Evolutionary conservation across 2,797 vertebrate species (phyloP).

Genomic region (Eulemur coronatus): DNA sequence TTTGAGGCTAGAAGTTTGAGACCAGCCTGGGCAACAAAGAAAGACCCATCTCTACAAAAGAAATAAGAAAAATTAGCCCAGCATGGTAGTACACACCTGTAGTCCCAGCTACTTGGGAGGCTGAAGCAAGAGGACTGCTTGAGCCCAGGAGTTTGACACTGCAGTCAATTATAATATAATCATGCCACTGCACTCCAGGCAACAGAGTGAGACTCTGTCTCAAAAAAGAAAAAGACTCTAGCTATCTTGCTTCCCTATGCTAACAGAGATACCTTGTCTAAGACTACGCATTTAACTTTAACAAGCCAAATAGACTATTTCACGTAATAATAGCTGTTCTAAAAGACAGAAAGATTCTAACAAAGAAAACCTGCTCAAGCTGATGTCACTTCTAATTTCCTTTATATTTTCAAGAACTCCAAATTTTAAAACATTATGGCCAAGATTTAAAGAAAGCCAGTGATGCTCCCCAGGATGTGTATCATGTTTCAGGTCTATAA

Average conservation of each 20-base stretch:
- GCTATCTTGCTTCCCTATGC: not conserved
- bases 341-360: not conserved
- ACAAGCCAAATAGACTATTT: not conserved
- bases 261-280: not conserved
- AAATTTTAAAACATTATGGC: not conserved
- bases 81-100: not conserved
- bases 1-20: not conserved
- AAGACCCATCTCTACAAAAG: not conserved
- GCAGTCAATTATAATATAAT: not conserved
- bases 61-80: not conserved
- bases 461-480: accelerated
- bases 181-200: not conserved
- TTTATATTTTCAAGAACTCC: not conserved
- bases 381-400: not conserved
- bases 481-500: accelerated
- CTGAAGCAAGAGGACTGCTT: not conserved
- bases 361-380: not conserved
- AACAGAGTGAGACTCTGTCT: not conserved
- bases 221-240: not conserved
- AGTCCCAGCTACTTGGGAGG: not conserved
- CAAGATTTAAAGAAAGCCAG: not conserved
- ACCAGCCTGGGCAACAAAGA: not conserved
- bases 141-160: not conserved
- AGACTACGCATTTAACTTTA: not conserved
- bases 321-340: not conserved